phyloP scores from a whole-genome alignment of 2,113 vertebrate genomes.

The Pachypanchax playfairii region DNA sequence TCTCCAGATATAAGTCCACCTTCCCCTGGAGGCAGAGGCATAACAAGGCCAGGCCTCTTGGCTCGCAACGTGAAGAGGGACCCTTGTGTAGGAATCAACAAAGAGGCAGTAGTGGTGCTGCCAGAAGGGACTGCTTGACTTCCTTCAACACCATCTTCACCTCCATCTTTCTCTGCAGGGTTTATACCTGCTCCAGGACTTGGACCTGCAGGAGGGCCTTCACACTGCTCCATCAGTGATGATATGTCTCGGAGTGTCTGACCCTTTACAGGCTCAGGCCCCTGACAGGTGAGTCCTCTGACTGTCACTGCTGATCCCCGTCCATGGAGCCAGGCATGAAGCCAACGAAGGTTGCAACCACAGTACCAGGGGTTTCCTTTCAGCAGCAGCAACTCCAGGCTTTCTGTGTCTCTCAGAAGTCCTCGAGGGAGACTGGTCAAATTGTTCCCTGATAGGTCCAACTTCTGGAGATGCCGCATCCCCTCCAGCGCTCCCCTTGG shows the following conservation, averaged over 20 bases:
- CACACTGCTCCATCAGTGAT: constrained; percentile 89
- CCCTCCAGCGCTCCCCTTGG: constrained; percentile 84
- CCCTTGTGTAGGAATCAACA: constrained; percentile 81
- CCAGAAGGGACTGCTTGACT: constrained; percentile 68
- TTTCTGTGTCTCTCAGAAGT: constrained; percentile 88
- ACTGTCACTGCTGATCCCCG: constrained; percentile 86
- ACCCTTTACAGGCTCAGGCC: constrained; percentile 87
- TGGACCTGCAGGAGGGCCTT: constrained; percentile 75
- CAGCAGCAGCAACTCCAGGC: constrained; percentile 86
- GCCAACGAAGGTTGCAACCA: constrained; percentile 91
- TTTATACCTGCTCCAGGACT: constrained; percentile 63
- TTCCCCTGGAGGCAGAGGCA: constrained; percentile 81
- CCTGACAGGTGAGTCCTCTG: constrained; percentile 90
- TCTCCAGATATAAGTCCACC: constrained; percentile 77
- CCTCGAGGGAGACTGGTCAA: constrained; percentile 89
- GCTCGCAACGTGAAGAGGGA: constrained; percentile 88
- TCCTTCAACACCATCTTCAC: constrained; percentile 61
- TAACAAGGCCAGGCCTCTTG: constrained; percentile 83
- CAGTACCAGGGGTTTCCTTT: constrained; percentile 96
- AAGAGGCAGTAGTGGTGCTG: constrained; percentile 80
- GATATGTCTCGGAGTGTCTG: constrained; percentile 86
- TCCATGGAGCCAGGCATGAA: constrained; percentile 88
- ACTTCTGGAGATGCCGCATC: constrained; percentile 85
- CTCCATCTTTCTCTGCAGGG: constrained; percentile 62
- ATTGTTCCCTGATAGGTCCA: constrained; percentile 95